These are phyloP conservation scores for Pimephales promelas DNA, from an alignment of 2,113 vertebrate genomes.

Conservation along the genomic window DNA sequence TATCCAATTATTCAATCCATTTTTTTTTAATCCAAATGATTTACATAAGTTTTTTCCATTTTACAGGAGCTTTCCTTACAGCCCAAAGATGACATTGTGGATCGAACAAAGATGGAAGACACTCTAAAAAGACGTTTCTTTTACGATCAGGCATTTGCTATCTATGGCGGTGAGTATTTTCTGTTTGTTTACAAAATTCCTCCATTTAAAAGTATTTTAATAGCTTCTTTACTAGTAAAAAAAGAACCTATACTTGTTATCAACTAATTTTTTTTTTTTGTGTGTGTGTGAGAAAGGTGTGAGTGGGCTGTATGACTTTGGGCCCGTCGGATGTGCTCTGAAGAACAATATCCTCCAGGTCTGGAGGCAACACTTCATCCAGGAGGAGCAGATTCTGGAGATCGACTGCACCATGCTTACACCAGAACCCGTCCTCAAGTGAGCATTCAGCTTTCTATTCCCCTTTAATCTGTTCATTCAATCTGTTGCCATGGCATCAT, in stretches of 20 bases:
- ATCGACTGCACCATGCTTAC: constrained; percentile 99
- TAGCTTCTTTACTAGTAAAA: neutral
- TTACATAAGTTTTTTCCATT: neutral
- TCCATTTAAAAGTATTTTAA: neutral
- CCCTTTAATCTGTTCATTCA: neutral
- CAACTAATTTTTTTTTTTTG: neutral
- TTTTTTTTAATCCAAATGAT: no score
- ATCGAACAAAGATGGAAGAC: constrained; percentile 96
- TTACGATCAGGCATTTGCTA: constrained; percentile 97
- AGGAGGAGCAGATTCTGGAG: constrained; percentile 97
- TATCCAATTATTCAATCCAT: no score
- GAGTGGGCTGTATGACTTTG: constrained; percentile 96
- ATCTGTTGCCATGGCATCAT: no score
- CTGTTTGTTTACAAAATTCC: neutral
- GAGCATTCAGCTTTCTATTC: constrained; percentile 53
- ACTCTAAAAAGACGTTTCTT: constrained; percentile 97
- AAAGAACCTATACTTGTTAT: neutral
- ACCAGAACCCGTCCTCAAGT: constrained; percentile 93
- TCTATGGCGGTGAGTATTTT: constrained; percentile 88
- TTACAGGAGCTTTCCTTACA: constrained; percentile 90
- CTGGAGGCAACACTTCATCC: constrained; percentile 98
- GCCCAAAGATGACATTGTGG: constrained; percentile 94
- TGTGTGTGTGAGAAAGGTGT: constrained; percentile 79
- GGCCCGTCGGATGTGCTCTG: constrained; percentile 94
- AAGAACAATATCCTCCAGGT: constrained; percentile 97